Evolutionary conservation across 64 coral and sea anemone genomes (phyloP), one percentile per base, ranked within the genome.

Genomic region (Dendrophyllia cribrosa): DNA sequence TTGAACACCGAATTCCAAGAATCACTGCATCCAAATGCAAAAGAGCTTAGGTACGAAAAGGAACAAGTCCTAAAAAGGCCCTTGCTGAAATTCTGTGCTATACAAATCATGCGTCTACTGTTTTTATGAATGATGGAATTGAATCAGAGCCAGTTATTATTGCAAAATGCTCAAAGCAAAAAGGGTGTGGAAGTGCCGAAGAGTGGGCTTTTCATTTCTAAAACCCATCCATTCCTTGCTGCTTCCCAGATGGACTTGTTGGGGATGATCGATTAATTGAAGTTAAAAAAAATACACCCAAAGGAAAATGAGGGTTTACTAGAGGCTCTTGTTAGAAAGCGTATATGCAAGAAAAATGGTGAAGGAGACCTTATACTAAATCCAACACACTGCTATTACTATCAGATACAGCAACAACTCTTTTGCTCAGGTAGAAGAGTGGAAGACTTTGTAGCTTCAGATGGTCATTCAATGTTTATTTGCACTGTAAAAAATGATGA

Each of bases 21-120:
- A 93, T 87, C 46, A 93, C 91, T 4, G 84, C 83, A 65, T 93
- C 91, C 21, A 87, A 93, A 81, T 93, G 91, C 85, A 88, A 93
- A 56, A 87, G 91, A 70, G 91, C 92, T 72, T 77, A 83, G 50
- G 59, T 79, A 45, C 26, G 59, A 88, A 25, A 66, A 69, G 51
- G 71, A 53, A 93, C 91, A 62, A 94, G 92, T 70, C 92, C 92
- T 68, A 94, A 76, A 68, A 93, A 92, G 78, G 90, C 90, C 50
- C 73, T 92, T 62, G 46, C 45, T 9, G 70, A 92, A 15, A 85
- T 92, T 62, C 58, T 78, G 19, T 43, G 68, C 9, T 92, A 86
- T 26, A 86, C 26, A 4, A 77, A 9, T 17, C 52, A 92, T 58
- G 68, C 66, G 51, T 63, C 66, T 52, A 86, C 53, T 48, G 53